phyloP scores from a whole-genome alignment of 2,113 vertebrate genomes.

The Phalacrocorax pelagicus region DNA sequence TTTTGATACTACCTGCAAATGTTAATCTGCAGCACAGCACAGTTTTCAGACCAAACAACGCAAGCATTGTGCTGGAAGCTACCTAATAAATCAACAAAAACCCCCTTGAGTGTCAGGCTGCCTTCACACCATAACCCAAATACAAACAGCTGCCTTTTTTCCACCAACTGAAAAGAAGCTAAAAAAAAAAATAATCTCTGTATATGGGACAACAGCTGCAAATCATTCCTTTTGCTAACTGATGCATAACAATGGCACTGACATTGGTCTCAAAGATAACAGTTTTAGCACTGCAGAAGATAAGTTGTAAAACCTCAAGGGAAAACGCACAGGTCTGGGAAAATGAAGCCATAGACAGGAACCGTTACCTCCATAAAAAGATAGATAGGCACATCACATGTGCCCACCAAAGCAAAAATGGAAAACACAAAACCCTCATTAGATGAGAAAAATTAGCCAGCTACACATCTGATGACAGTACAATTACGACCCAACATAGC shows the following conservation, averaged over 20 bases:
- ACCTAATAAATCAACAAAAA: constrained; percentile 4
- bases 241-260: not conserved
- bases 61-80: not conserved
- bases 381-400: not conserved
- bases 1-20: not conserved
- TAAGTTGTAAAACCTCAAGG: not conserved
- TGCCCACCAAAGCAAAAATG: not conserved
- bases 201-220: not conserved
- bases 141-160: constrained; percentile 34
- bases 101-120: not conserved
- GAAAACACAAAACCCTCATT: not conserved
- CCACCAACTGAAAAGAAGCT: not conserved
- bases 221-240: not conserved
- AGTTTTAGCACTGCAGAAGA: not conserved
- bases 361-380: not conserved
- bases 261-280: not conserved
- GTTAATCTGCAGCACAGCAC: not conserved
- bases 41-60: not conserved
- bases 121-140: not conserved
- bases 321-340: not conserved
- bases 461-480: not conserved
- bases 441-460: not conserved
- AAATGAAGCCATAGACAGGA: not conserved
- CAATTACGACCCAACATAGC: not conserved
- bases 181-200: not conserved